Conservation (phyloP, 1,140 invertebrate genomes). For the Bombyx mandarina region DNA sequence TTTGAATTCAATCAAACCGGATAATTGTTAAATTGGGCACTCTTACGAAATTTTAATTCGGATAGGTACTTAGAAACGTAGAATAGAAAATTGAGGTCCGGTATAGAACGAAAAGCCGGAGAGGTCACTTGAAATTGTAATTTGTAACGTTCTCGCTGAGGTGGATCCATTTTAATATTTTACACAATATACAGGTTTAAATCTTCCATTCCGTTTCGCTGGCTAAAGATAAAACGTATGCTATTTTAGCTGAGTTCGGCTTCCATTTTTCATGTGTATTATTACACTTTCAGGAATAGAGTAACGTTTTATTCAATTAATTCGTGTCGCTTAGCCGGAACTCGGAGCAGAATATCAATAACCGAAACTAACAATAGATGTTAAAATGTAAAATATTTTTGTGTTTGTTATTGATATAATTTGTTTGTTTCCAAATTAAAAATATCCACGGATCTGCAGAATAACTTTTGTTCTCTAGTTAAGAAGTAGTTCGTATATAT, state of each 20-base stretch:
- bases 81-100: conserved; percentile 6
- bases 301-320: no score
- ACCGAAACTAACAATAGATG: no score
- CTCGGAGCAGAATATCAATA: no score
- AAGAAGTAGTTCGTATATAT: no score
- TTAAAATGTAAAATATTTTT: no score
- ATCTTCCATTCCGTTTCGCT: conserved; percentile 26
- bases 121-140: conserved; percentile 40
- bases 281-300: no score
- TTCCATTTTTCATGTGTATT: conserved; percentile 4
- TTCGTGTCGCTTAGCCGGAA: no score
- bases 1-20: conserved; percentile 1
- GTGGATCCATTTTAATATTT: conserved; percentile 46
- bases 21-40: conserved; percentile 6
- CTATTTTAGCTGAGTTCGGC: conserved; percentile 9
- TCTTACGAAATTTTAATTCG: conserved; percentile 4
- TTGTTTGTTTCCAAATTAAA: no score
- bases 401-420: no score
- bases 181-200: conserved; percentile 46
- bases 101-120: conserved; percentile 12
- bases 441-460: no score
- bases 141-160: conserved; percentile 38
- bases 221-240: conserved; percentile 15
- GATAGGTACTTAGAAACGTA: not conserved
- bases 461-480: no score